Base-by-base conservation (phyloP, 2,113 vertebrate genomes). In the Talpa occidentalis region DNA sequence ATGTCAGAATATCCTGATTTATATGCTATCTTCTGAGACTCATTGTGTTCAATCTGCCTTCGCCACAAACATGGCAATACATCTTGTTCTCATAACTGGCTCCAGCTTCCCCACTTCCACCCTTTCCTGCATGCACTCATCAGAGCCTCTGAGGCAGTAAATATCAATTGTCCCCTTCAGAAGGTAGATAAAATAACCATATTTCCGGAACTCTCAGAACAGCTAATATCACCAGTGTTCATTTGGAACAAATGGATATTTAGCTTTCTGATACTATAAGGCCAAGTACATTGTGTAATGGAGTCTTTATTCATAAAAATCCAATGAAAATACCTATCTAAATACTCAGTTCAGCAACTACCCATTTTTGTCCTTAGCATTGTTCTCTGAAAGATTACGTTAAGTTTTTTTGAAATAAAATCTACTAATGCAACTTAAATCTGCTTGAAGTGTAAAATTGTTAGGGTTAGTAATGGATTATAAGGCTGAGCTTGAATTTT, bases 1-100 rank as follows among this genome's bases (percentile, higher is more conserved):
- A 95, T 94, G 80, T 94, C 91, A 97, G 73, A 95, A 92, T 93
- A 87, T 89, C 74, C 74, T 97, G 88, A 98, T 97, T 98, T 97
- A 96, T 97, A 56, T 40, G 47, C 62, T 89, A 93, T 88, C 52
- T 97, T 84, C 64, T 85, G 92, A 96, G 95, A 95, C 81, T 89
- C 54, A 32, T 56, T 96, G 44, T 93, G 93, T 85, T 95, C 85
- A 83, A 21, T 84, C 67, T 97, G 49, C 76, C 94, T 96, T 95
- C 88, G 82, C 77, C 24, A 32, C 56, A 97, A 98, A 97, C 40
- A 96, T 19, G n/a, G 47, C 79, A 96, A 88, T 94, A 37, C 12
- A 96, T 94, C 72, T 97, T 97, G 15, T 92, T 97, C 95, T 94
- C 86, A 95, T 78, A 97, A 87, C 78, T 91, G 0, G 16, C 5